Evolutionary conservation across 1,140 invertebrate species (phyloP).

Genomic region (Drosophila tsacasi): DNA sequence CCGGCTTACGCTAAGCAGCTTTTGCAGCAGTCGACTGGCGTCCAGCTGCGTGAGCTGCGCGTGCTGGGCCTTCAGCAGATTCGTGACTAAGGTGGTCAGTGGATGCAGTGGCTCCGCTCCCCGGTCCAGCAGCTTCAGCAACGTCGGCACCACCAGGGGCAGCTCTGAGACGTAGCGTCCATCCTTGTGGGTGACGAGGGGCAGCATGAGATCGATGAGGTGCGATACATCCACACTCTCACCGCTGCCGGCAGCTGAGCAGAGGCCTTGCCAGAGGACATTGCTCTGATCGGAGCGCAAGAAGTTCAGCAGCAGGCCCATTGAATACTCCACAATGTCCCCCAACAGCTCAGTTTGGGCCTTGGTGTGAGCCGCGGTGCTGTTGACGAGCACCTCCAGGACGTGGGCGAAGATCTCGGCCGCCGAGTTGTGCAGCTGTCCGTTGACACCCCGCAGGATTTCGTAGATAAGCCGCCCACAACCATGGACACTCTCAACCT

Average conservation of each 20-base stretch:
- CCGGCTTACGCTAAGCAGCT: constrained; percentile 86
- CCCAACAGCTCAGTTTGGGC: constrained; percentile 88
- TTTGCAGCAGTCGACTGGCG: constrained; percentile 88
- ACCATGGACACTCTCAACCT: constrained; percentile 89
- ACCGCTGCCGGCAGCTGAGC: constrained; percentile 15
- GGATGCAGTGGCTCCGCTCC: constrained; percentile 31
- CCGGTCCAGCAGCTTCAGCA: constrained; percentile 86
- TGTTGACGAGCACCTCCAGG: constrained; percentile 86
- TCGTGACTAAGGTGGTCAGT: constrained; percentile 52
- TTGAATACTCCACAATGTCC: constrained; percentile 88
- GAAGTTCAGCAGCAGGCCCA: constrained; percentile 87
- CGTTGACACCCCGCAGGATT: constrained; percentile 91
- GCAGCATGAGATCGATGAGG: constrained; percentile 86
- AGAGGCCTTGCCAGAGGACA: constrained; percentile 87
- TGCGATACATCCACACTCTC: constrained; percentile 16
- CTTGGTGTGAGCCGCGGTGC: constrained; percentile 86
- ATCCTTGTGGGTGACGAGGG: constrained; percentile 87
- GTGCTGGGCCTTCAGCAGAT: constrained; percentile 77
- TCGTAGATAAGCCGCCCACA: constrained; percentile 94
- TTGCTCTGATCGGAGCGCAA: constrained; percentile 87
- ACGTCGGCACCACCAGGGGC: constrained; percentile 85
- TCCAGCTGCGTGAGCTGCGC: constrained; percentile 89
- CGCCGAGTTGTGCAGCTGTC: constrained; percentile 93
- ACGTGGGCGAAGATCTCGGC: constrained; percentile 88
- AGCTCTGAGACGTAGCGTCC: constrained; percentile 88